Conservation (phyloP, 2,888 invertebrate genomes). For the Macaria notata region DNA sequence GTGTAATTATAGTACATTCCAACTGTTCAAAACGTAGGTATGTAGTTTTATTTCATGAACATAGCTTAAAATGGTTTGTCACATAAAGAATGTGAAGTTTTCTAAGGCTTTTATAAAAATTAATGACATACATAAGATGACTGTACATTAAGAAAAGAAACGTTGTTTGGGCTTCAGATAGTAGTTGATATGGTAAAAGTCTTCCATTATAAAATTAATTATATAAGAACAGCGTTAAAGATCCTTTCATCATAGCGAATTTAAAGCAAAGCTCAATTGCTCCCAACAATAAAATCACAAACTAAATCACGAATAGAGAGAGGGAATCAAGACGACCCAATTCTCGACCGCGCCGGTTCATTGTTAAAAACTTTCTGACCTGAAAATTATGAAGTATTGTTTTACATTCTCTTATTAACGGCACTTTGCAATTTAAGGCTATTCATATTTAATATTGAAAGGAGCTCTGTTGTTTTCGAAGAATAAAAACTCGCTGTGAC, state of each 20-base stretch:
- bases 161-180: no score
- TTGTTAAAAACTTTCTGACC: constrained; percentile 30
- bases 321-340: constrained; percentile 18
- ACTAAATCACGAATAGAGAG: constrained; percentile 18
- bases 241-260: background rate
- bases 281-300: constrained; percentile 23
- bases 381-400: constrained; percentile 40
- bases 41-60: no score
- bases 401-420: constrained; percentile 48
- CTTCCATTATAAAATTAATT: no score
- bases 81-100: no score
- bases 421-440: constrained; percentile 43
- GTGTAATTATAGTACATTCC: no score
- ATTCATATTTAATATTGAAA: constrained; percentile 56
- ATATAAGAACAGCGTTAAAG: no score
- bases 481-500: constrained; percentile 25
- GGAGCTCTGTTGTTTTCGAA: constrained; percentile 48
- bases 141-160: no score
- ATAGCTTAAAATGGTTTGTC: no score
- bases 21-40: no score
- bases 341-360: constrained; percentile 17
- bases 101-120: no score
- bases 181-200: no score
- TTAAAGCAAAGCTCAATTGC: constrained; percentile 11
- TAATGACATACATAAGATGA: no score